These are phyloP conservation scores for Odontothrips loti DNA, from an alignment of 2,888 invertebrate species.

Conservation along the genomic window DNA sequence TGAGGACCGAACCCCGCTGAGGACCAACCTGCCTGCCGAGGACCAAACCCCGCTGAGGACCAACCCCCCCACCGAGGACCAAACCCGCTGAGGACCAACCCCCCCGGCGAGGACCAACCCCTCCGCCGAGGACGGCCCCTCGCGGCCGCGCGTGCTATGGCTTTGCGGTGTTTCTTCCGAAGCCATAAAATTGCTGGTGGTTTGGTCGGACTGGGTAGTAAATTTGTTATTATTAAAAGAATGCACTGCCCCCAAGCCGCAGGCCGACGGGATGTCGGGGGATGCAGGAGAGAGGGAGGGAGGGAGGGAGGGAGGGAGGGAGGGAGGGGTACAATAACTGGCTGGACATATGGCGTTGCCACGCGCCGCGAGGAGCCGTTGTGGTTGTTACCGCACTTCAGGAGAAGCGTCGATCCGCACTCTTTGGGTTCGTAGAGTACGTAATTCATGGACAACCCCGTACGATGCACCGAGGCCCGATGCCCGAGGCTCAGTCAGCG, in stretches of 20 bases:
- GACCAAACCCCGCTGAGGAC: too few species aligned
- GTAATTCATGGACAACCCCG: too few species aligned
- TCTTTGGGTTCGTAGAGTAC: too few species aligned
- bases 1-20: too few species aligned
- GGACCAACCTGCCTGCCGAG: too few species aligned
- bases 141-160: background rate
- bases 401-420: too few species aligned
- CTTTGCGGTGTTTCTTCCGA: background rate
- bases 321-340: background rate
- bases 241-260: background rate
- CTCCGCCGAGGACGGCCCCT: background rate
- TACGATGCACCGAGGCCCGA: too few species aligned
- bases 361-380: background rate
- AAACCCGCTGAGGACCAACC: too few species aligned
- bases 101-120: background rate
- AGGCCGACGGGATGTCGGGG: background rate
- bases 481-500: too few species aligned
- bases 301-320: background rate
- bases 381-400: too few species aligned
- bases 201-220: background rate
- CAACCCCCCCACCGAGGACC: too few species aligned
- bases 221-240: conserved; percentile 19
- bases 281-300: background rate
- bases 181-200: background rate
- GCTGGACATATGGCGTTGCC: background rate